Base-by-base conservation (phyloP, 1,140 invertebrate species). In the Penaeus vannamei region DNA sequence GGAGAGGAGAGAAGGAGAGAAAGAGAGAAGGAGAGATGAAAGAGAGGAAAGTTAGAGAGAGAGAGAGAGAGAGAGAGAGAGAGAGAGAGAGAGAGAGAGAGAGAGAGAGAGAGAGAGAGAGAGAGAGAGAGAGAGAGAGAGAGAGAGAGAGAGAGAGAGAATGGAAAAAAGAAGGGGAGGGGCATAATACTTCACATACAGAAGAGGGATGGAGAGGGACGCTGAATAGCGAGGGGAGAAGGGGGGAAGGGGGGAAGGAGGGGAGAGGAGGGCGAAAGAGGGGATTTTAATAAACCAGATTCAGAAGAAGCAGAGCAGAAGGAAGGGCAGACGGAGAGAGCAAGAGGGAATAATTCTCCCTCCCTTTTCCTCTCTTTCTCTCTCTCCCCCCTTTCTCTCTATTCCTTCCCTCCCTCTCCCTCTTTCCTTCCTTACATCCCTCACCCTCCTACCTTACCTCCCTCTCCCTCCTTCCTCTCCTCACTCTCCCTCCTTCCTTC, bases 21-120 rank as follows among this genome's bases (percentile, higher is more conserved):
- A 26, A 76, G 69, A 76, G 69, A 76, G 69, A 76, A 26, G 32
- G 69, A 76, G 69, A 76, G 69, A 76, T 26, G 32, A n/a, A 32
- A 26, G 32, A n/a, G 20, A n/a, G 26, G 69, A 72, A 23, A 72
- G 66, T 22, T 14, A 72, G 66, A 72, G 66, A 72, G 66, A 72
- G 32, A 72, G 12, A 22, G n/a, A 72, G n/a, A 72, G n/a, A 29
- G n/a, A 19, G 32, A n/a, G n/a, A 32, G n/a, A 72, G 32, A 72
- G 12, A 72, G 36, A 17, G 17, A 29, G 66, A 23, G 66, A n/a
- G 17, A 72, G 17, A 72, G 66, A 72, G 23, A 23, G 23, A 72
- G 17, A 72, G 19, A 72, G 66, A 23, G 23, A 72, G 23, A 72
- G 66, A n/a, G 66, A 72, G 66, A 72, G 66, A 72, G 66, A 72